Percentiles rank a stretch among this genome's conserved stretches.
Conservation (phyloP, 2,888 invertebrate genomes). For the Allophyes oxyacanthae region DNA sequence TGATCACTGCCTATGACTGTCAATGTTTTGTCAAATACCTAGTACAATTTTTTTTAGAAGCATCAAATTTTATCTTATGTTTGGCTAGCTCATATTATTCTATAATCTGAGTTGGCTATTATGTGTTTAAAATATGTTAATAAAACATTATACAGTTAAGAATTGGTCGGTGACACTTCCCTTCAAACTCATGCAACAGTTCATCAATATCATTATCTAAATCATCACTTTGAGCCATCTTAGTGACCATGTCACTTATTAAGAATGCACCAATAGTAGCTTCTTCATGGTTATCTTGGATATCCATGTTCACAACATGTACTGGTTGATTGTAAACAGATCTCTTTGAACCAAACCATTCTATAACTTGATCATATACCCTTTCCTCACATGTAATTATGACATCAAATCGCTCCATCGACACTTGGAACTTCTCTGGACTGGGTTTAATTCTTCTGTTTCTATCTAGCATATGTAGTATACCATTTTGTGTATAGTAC, state of each 20-base stretch:
- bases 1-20: too few relatives aligned
- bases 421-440: slow-evolving; percentile 98
- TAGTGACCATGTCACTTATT: slow-evolving; percentile 98
- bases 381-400: slow-evolving; percentile 99
- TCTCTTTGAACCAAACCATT: slow-evolving; percentile 95
- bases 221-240: slow-evolving; percentile 96
- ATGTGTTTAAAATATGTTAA: slow-evolving; percentile 80
- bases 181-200: slow-evolving; percentile 97
- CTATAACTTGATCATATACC: slow-evolving; percentile 99
- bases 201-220: slow-evolving; percentile 99
- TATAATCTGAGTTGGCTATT: too few relatives aligned
- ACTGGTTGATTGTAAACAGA: slow-evolving; percentile 95
- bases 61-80: slow-evolving; percentile 17
- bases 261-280: slow-evolving; percentile 99
- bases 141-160: slow-evolving; percentile 98
- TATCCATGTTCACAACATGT: slow-evolving; percentile 99
- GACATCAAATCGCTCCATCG: slow-evolving; percentile 97
- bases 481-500: slow-evolving; percentile 99
- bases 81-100: too few relatives aligned
- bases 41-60: too few relatives aligned
- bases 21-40: too few relatives aligned
- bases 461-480: slow-evolving; percentile 99
- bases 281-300: slow-evolving; percentile 99
- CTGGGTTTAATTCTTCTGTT: slow-evolving; percentile 98
- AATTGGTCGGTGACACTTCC: slow-evolving; percentile 95